Percentiles rank a stretch among this genome's conserved stretches.
These are phyloP conservation scores for Rhyacichthys aspro DNA, from an alignment of 2,797 vertebrate genomes.

Conservation along the genomic window DNA sequence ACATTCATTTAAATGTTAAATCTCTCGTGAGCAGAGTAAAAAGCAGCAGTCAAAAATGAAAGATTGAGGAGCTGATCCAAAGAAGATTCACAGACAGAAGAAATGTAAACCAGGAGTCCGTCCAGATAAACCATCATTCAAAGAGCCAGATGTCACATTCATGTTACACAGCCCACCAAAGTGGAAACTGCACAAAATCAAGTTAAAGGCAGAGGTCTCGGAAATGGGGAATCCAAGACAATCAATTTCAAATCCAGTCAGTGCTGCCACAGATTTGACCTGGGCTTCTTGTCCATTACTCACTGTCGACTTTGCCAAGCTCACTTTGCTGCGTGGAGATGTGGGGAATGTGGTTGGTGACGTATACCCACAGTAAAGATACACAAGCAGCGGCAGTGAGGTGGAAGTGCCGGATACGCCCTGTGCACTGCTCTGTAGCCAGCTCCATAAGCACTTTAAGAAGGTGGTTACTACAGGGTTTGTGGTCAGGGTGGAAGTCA, in stretches of 20 bases:
- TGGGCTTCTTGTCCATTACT: conserved; percentile 24
- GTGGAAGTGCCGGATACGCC: conserved; percentile 55
- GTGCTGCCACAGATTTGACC: conserved; percentile 32
- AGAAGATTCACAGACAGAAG: conserved; percentile 22
- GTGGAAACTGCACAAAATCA: conserved; percentile 24
- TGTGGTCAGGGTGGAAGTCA: conserved; percentile 59
- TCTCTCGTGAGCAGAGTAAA: conserved; percentile 8
- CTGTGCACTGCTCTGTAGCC: conserved; percentile 55
- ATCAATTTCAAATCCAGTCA: conserved; percentile 32
- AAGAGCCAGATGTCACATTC: conserved; percentile 23
- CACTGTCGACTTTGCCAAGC: conserved; percentile 36
- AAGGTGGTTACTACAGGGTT: conserved; percentile 43
- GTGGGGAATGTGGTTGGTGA: conserved; percentile 12
- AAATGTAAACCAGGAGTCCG: conserved; percentile 23
- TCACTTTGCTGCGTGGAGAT: conserved; percentile 32
- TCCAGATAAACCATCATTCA: conserved; percentile 30
- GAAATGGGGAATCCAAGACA: conserved; percentile 31
- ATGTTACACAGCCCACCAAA: conserved; percentile 37
- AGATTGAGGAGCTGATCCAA: conserved; percentile 5
- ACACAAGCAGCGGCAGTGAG: conserved; percentile 28
- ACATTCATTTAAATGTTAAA: conserved; percentile 23
- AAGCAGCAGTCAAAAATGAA: conserved; percentile 9
- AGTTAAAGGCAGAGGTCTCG: conserved; percentile 10
- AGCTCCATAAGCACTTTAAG: conserved; percentile 57
- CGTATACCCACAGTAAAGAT: conserved; percentile 17